Percentiles rank a stretch among this genome's conserved stretches.
phyloP scores from a whole-genome alignment of 2,797 vertebrate genomes.

The Myoxocephalus aenaeus region DNA sequence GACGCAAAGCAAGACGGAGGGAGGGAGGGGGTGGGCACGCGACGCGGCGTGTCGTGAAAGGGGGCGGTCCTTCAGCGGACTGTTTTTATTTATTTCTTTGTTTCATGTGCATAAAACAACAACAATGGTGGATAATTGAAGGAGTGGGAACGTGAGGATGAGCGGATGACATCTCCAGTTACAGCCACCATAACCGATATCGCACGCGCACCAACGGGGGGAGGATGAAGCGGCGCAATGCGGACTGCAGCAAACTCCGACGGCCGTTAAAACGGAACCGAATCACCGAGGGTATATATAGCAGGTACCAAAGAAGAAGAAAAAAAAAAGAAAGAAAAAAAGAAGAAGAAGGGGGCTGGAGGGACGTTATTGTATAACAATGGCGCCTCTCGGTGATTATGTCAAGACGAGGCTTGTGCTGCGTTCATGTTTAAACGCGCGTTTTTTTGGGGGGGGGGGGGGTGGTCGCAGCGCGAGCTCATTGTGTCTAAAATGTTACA shows the following conservation, averaged over 20 bases:
- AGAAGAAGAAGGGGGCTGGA: slow-evolving; percentile 55
- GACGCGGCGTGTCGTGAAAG: slow-evolving; percentile 74
- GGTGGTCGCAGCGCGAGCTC: neutral
- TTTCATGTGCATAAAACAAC: slow-evolving; percentile 84
- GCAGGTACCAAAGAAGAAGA: slow-evolving; percentile 86
- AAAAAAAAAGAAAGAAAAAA: neutral
- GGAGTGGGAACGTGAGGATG: slow-evolving; percentile 62
- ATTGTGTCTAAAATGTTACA: slow-evolving; percentile 35
- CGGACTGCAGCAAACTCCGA: slow-evolving; percentile 98
- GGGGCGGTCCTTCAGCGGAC: slow-evolving; percentile 74
- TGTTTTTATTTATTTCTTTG: slow-evolving; percentile 92
- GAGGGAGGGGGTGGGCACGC: neutral
- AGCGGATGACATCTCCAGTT: slow-evolving; percentile 69
- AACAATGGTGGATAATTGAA: slow-evolving; percentile 79
- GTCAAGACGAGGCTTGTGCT: slow-evolving; percentile 38
- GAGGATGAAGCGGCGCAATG: slow-evolving; percentile 99
- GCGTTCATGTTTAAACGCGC: neutral
- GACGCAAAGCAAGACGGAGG: slow-evolving; percentile 32
- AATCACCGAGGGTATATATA: slow-evolving; percentile 97
- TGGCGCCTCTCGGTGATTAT: slow-evolving; percentile 69
- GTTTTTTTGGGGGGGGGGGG: neutral
- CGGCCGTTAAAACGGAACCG: slow-evolving; percentile 98
- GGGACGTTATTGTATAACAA: slow-evolving; percentile 76
- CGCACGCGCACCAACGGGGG: slow-evolving; percentile 83
- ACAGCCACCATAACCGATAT: slow-evolving; percentile 72